These are phyloP conservation scores for Pitta sordida DNA, from an alignment of 2,113 vertebrate species.

Conservation along the genomic window DNA sequence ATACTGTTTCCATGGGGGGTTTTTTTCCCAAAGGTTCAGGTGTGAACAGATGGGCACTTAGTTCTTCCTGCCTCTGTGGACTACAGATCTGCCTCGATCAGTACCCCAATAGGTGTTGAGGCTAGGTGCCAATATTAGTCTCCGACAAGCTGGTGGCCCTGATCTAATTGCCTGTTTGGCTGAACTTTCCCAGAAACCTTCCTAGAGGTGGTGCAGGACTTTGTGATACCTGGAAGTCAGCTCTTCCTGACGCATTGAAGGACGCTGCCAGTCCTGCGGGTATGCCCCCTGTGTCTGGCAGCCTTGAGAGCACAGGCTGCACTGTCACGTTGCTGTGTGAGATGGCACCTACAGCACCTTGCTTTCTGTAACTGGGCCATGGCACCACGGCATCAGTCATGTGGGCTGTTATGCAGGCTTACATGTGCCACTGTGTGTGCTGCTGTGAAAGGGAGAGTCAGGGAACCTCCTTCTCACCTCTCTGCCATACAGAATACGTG, in stretches of 20 bases:
- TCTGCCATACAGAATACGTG: not conserved
- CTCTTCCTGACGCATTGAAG: not conserved
- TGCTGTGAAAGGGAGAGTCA: accelerated
- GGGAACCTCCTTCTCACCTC: not conserved
- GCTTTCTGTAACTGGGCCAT: not conserved
- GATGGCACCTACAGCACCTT: not conserved
- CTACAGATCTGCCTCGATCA: not conserved
- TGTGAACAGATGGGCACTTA: not conserved
- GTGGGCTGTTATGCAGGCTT: not conserved
- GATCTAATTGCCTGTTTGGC: not conserved
- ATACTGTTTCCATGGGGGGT: not conserved
- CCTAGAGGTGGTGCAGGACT: not conserved
- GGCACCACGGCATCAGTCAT: not conserved
- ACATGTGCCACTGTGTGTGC: not conserved
- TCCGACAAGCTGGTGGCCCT: not conserved
- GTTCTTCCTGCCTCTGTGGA: not conserved
- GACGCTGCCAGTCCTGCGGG: not conserved
- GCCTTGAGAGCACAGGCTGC: accelerated
- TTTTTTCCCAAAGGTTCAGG: not conserved
- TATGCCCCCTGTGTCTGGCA: not conserved
- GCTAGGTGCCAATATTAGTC: not conserved
- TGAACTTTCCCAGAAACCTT: not conserved
- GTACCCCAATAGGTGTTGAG: accelerated
- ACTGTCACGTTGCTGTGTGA: accelerated
- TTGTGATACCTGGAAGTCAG: not conserved